Base-by-base conservation (phyloP, 2,888 invertebrate species). In the Polydrusus cervinus region DNA sequence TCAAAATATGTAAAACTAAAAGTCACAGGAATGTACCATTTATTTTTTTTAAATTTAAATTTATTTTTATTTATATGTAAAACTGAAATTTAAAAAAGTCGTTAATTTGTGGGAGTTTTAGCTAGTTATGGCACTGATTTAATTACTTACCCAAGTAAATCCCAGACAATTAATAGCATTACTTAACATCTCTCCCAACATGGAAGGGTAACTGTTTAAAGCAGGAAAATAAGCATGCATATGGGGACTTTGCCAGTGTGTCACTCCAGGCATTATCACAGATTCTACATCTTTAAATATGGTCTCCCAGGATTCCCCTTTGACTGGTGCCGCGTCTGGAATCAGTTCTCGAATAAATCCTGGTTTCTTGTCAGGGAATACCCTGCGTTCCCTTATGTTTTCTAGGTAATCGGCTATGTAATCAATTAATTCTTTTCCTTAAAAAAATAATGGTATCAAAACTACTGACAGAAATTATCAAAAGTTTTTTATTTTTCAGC, bases 211-310 rank as follows among this genome's bases (percentile, higher is more conserved):
- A 14, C 96, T 97, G 82, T 96, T 98, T 65, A 98, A 89, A 0
- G 98, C 97, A 0, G 98, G 98, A 88, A 98, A 98, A 86, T 98
- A 98, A 0, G 97, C 98, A 85, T 99, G 98, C 98, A 98, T 98
- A 83, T 97, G 94, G 0, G 98, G 98, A 85, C 96, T 96, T 87
- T 98, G 98, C 97, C 97, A 97, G 84, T 97, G 97, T 0, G 96
- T 96, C 79, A 99, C 95, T 81, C 99, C 99, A 0, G 99, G 98
- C 97, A 99, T 97, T 71, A 99, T 95, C 80, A 97, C 94, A 45
- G 93, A 90, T 82, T 99, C 97, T 0, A 99, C 93, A 85, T 99
- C 99, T 51, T 91, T 90, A 83, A 99, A 95, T 80, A 99, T 98
- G 61, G 92, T 90, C n/a, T 94, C 92, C 96, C 97, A 99, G 2